Conservation (phyloP, 37 sponge, comb jelly and placozoan genomes). For the Halisarca cf. caerulea region DNA sequence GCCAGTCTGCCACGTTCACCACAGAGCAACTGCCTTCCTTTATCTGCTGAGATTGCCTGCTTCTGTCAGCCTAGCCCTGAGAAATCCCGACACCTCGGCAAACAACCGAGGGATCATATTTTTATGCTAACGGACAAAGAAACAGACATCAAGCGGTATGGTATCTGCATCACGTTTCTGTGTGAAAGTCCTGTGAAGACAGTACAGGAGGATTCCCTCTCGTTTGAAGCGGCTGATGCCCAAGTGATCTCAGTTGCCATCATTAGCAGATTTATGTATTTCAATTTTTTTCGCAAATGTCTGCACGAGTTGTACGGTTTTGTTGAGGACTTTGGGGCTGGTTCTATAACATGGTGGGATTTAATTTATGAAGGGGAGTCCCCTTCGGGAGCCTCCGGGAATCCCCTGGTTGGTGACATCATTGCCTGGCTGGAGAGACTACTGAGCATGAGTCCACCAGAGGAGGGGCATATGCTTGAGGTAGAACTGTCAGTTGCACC, state of each 20-base stretch:
- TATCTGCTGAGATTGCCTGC: conserved; percentile 51
- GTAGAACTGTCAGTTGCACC: conserved; percentile 77
- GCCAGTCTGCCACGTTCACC: neutral
- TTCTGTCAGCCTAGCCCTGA: conserved; percentile 75
- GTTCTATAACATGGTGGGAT: neutral
- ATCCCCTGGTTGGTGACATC: conserved; percentile 29
- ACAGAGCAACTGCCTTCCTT: conserved; percentile 4
- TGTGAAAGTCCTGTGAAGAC: neutral
- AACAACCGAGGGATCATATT: conserved; percentile 34
- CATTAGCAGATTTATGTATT: conserved; percentile 52
- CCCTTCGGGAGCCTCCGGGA: neutral
- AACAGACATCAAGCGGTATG: conserved; percentile 56
- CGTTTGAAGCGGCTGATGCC: conserved; percentile 46
- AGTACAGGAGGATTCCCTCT: neutral
- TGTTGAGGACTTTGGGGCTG: conserved; percentile 2
- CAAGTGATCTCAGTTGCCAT: conserved; percentile 67
- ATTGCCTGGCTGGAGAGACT: conserved; percentile 62
- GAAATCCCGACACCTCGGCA: neutral
- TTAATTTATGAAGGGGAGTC: neutral
- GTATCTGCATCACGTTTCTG: conserved; percentile 64
- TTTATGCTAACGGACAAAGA: conserved; percentile 87
- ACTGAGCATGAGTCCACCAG: conserved; percentile 38
- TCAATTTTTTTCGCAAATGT: conserved; percentile 55
- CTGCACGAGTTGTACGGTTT: conserved; percentile 12
- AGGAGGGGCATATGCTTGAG: conserved; percentile 42